Percentiles rank a stretch among this genome's conserved stretches.
phyloP scores from a whole-genome alignment of 2,797 vertebrate genomes.

The Hydrocynus forskahlii region DNA sequence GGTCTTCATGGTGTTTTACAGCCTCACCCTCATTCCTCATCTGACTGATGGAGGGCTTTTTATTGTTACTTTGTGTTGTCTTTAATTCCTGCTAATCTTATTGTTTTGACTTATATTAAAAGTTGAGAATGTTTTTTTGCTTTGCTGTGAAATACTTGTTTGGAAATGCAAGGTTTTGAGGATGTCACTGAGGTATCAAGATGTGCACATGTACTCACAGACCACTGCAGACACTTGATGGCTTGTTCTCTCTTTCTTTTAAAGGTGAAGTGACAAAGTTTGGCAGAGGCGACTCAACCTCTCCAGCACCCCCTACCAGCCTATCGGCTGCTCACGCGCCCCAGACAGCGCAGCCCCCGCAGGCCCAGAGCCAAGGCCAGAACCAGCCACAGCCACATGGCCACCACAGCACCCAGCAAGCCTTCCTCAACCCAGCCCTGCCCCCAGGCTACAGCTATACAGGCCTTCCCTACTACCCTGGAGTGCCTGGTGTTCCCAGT shows the following conservation, averaged over 20 bases:
- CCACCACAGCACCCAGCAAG: constrained; percentile 92
- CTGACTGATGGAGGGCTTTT: not conserved
- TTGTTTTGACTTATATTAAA: too few species aligned
- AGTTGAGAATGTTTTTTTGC: too few species aligned
- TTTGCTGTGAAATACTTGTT: too few species aligned
- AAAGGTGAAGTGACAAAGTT: constrained; percentile 95
- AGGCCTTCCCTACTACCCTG: constrained; percentile 91
- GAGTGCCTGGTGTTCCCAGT: constrained; percentile 86
- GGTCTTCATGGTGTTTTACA: not conserved
- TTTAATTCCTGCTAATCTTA: not conserved
- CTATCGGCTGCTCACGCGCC: constrained; percentile 74
- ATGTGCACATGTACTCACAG: too few species aligned
- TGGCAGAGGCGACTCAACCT: constrained; percentile 92
- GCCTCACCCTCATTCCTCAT: not conserved
- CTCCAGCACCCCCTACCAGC: constrained; percentile 88
- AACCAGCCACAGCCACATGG: constrained; percentile 86
- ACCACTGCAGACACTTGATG: not conserved
- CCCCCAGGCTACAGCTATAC: constrained; percentile 96
- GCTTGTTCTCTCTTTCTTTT: not conserved
- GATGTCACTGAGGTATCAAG: too few species aligned
- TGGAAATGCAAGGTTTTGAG: too few species aligned
- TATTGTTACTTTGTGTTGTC: not conserved
- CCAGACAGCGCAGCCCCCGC: constrained; percentile 73
- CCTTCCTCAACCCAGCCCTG: constrained; percentile 86
- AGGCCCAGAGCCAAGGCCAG: constrained; percentile 86